Evolutionary conservation across 2,888 invertebrate genomes (phyloP).

Genomic region (Pammene fasciana): DNA sequence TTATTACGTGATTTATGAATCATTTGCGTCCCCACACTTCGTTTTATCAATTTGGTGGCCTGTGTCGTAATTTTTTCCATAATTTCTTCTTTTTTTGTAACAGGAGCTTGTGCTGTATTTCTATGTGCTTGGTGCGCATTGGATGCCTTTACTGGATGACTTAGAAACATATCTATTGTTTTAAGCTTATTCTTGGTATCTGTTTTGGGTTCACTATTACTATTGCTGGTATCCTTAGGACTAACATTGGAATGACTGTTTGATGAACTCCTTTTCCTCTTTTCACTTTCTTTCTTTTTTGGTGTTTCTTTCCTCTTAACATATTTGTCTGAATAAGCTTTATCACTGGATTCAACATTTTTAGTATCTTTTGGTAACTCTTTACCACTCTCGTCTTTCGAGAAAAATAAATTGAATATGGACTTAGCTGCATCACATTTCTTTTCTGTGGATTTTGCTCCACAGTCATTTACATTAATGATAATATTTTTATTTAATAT

Average conservation of each 20-base stretch:
- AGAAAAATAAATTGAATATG: constrained; percentile 58
- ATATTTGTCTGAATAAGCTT: constrained; percentile 70
- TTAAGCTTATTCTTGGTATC: constrained; percentile 68
- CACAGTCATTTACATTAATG: constrained; percentile 53
- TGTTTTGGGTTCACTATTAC: constrained; percentile 54
- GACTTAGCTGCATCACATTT: constrained; percentile 60
- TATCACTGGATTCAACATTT: constrained; percentile 55
- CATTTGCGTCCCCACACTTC: constrained; percentile 59
- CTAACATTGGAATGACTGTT: constrained; percentile 64
- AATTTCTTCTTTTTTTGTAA: constrained; percentile 46
- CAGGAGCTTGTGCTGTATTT: constrained; percentile 60
- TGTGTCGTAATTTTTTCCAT: constrained; percentile 41
- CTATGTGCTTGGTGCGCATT: constrained; percentile 62
- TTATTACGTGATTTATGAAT: constrained; percentile 55
- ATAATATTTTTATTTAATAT: constrained; percentile 55
- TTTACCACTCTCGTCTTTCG: constrained; percentile 52
- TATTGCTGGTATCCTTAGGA: constrained; percentile 59
- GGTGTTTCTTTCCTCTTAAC: constrained; percentile 70
- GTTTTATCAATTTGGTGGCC: constrained; percentile 45
- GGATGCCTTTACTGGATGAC: constrained; percentile 61
- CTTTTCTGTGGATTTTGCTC: constrained; percentile 56
- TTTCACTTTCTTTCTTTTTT: constrained; percentile 55
- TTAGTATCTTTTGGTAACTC: constrained; percentile 57
- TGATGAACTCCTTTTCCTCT: constrained; percentile 60
- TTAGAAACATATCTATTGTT: constrained; percentile 72